Base-by-base conservation (phyloP, 1,140 invertebrate genomes). In the Phenacoccus solenopsis region DNA sequence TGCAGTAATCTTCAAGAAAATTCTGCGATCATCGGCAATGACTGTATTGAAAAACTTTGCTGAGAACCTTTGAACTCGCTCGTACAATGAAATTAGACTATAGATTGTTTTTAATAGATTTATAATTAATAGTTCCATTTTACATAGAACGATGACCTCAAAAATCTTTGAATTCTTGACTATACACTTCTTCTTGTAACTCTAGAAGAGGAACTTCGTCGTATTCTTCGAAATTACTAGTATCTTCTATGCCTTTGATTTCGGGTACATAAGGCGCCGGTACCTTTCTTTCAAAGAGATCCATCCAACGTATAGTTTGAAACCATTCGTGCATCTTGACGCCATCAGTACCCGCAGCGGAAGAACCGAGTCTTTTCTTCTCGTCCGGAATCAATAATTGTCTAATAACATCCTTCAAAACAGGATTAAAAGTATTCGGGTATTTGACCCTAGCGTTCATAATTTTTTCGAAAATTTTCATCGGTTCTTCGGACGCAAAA, bases 381-480 rank as follows among this genome's bases (percentile, higher is more conserved):
- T 96, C 81, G 79, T 98, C 96, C 3, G 84, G 80, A 77, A 89
- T 93, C 0, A 98, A 81, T 32, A 96, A 80, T 77, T 94, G 92
- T 72, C 87, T 84, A 22, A 98, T 76, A 4, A 99, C 79, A 80
- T 98, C 91, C 75, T 89, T 92, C 68, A 98, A 76, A 70, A 96
- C 90, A 0, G 81, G 75, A 12, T 83, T 84, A 72, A 91, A 91
- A 69, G 84, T 82, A 0, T 80, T 79, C 0, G 89, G 86, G 76
- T 86, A 84, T 83, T 83, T 84, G 74, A 88, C 91, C 78, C 86
- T 89, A 9, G 86, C 86, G 9, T 84, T 78, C n/a, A 93, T 87
- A 69, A 94, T 93, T 77, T 88, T 89, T 77, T 95, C 92, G 80
- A 96, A 98, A 38, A 96, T 91, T 76, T 90, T 90, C 84, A 95